Conservation (phyloP, 2,888 invertebrate species). For the Drosophila barbarae region DNA sequence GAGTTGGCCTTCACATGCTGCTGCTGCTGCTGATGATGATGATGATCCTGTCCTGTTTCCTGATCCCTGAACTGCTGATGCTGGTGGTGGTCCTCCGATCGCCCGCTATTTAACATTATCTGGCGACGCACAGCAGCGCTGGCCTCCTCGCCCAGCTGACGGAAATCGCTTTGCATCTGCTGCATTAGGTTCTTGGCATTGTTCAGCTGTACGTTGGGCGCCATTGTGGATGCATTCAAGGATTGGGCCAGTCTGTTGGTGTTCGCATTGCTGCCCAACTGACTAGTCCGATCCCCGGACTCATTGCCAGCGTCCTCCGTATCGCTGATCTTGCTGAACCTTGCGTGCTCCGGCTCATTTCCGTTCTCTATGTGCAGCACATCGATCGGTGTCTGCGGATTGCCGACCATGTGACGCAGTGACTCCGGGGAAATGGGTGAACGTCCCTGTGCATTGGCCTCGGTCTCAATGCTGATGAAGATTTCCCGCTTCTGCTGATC, state of each 20-base stretch:
- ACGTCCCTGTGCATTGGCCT: conserved; percentile 74
- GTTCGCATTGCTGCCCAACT: conserved; percentile 19
- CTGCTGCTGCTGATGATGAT: conserved; percentile 25
- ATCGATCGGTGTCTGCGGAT: conserved; percentile 75
- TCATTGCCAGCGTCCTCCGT: conserved; percentile 58
- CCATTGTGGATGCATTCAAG: conserved; percentile 33
- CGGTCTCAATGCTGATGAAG: conserved; percentile 79
- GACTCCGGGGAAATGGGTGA: conserved; percentile 72
- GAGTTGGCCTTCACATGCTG: conserved; percentile 32
- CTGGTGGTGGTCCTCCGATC: conserved; percentile 11
- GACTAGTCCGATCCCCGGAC: conserved; percentile 42
- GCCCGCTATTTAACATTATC: conserved; percentile 18
- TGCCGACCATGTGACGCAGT: conserved; percentile 75
- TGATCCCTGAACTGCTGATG: conserved; percentile 20
- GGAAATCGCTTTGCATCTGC: conserved; percentile 74
- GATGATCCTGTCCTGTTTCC: conserved; percentile 15
- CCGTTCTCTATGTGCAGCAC: conserved; percentile 74
- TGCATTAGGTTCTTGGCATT: conserved; percentile 78
- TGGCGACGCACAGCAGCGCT: conserved; percentile 59
- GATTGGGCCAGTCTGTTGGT: conserved; percentile 37
- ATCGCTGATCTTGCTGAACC: conserved; percentile 77
- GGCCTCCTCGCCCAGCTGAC: conserved; percentile 65
- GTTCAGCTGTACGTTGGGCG: conserved; percentile 76
- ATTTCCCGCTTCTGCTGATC: conserved; percentile 74
- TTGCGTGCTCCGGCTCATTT: conserved; percentile 73